Evolutionary conservation across 1,140 invertebrate genomes (phyloP), one percentile per base, ranked within the genome.

Genomic region (Trachymyrmex septentrionalis): DNA sequence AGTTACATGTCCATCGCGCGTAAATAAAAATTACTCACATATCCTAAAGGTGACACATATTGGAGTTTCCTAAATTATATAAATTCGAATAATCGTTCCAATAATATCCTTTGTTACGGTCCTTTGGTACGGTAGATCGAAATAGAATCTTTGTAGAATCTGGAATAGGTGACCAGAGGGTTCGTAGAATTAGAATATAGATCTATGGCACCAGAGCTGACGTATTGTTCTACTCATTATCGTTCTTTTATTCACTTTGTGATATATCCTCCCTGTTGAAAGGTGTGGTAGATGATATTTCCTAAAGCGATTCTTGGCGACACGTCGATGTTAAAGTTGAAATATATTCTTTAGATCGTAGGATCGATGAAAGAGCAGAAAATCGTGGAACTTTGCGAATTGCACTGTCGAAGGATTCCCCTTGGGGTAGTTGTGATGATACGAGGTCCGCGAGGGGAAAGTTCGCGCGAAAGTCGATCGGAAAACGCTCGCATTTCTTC

Each of bases 401-500:
- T 59, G 59, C 88, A 90, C 88, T 87, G 57, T 82, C 57, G 27
- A 27, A 76, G 27, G 55, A 64, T 38, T 66, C 50, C 50, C 16
- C 48, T 50, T 55, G 34, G 59, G 44, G 44, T 30, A 19, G 34
- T n/a, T 34, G 53, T 64, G 76, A 48, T 89, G 72, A 30, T 61
- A n/a, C 82, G 82, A 92, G 76, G 76, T 61, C 53, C 89, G 78
- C 81, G 86, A 85, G 88, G 75, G 21, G 30, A 59, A 87, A 87
- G 48, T 14, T 85, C 63, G 64, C 50, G 69, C 75, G 72, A 55
- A 75, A 69, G 84, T 85, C 67, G 80, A 87, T 86, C 73, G 86
- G 76, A 82, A 91, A 88, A 92, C 77, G 76, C 53, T 91, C 86
- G 87, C 93, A 93, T 91, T 93, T 77, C 84, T 81, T 88, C 86